These are phyloP conservation scores for Cranoglanis bouderius DNA, from an alignment of 2,113 vertebrate genomes.

Conservation along the genomic window DNA sequence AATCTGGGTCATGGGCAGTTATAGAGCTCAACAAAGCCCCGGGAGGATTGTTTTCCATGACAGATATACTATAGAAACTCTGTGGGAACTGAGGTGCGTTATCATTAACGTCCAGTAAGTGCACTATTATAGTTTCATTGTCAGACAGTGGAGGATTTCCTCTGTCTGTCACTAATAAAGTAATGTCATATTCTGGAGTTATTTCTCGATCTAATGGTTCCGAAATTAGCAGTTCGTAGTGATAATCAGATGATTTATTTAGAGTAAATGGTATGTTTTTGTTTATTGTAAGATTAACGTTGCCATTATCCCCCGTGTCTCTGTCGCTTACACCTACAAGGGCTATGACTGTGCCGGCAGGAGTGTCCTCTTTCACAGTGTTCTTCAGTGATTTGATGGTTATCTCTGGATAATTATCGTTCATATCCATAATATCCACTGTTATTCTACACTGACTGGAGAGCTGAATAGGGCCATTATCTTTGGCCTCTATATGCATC, in stretches of 20 bases:
- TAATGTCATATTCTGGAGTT: constrained; percentile 60
- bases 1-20: constrained; percentile 68
- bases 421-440: constrained; percentile 50
- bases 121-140: constrained; percentile 54
- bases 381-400: constrained; percentile 54
- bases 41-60: constrained; percentile 51
- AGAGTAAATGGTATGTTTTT: constrained; percentile 55
- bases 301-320: constrained; percentile 70
- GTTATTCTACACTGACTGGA: constrained; percentile 53
- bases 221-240: constrained; percentile 57
- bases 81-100: constrained; percentile 52
- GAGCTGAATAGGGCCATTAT: constrained; percentile 57
- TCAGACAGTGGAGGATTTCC: constrained; percentile 55
- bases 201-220: constrained; percentile 58
- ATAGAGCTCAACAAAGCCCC: constrained; percentile 54
- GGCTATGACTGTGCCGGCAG: constrained; percentile 54
- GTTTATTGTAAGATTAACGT: constrained; percentile 60
- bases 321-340: constrained; percentile 58
- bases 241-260: constrained; percentile 52
- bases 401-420: constrained; percentile 56
- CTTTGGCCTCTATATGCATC: constrained; percentile 66
- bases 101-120: constrained; percentile 53
- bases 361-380: constrained; percentile 54
- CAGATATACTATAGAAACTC: constrained; percentile 45
- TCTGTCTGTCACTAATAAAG: constrained; percentile 58